Evolutionary conservation across 2,797 vertebrate genomes (phyloP), one percentile per base, ranked within the genome.

Genomic region (Melanotaenia trifasciata): DNA sequence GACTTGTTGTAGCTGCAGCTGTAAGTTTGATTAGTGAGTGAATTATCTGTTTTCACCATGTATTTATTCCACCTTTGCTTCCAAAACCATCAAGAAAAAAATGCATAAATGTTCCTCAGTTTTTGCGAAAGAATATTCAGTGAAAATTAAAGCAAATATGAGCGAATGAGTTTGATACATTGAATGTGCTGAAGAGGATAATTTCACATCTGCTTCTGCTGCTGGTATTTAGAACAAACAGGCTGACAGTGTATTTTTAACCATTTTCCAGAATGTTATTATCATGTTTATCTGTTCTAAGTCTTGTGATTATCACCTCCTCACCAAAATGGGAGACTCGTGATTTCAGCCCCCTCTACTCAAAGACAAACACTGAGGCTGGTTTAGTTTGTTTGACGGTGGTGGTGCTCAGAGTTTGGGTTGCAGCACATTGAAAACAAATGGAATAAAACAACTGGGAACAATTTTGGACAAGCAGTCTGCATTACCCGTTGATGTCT

Each of bases 221-320:
- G 79, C 16, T 81, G 82, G 76, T 90, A 88, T 92, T 91, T 79
- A 84, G 85, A 84, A 86, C 78, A 86, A 92, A 82, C 83, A 86
- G 76, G 76, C 87, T 79, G 76, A 80, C 72, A 32, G 78, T 69
- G 47, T 91, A 90, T 94, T 93, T 94, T 88, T 89, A 89, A 84
- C 80, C 62, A 56, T 83, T 85, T 85, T 86, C 76, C 85, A 78
- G 76, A 89, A 88, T 58, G 76, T 89, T 78, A 79, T 90, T 87
- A 87, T 87, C 84, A 69, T 87, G 77, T 86, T 89, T 81, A 88
- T 91, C 85, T 85, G 79, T 76, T 87, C 67, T 78, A 58, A 68
- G 87, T 89, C 91, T 91, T 90, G 86, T 93, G 90, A 93, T 89
- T 76, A 88, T 91, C 86, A 88, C 84, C 84, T 91, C 85, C 82